These are phyloP conservation scores for Ctenochaetus hawaiiensis DNA, from an alignment of 2,797 vertebrate species.

Conservation along the genomic window DNA sequence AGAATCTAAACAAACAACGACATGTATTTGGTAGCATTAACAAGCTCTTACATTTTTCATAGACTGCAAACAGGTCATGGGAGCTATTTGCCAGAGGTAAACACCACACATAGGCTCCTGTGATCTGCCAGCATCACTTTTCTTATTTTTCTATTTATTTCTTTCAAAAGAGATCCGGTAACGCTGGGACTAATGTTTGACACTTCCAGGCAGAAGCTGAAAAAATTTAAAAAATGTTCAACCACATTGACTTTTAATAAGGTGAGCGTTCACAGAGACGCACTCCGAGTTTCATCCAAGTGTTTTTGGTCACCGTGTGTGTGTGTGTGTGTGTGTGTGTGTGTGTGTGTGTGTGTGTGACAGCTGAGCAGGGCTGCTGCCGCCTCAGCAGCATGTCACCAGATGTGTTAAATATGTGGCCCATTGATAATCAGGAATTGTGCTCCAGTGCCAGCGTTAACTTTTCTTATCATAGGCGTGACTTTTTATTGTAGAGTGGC, in stretches of 20 bases:
- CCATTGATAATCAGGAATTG: conserved; percentile 72
- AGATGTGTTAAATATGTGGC: conserved; percentile 45
- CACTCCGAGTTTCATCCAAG: conserved; percentile 48
- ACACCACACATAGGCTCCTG: conserved; percentile 40
- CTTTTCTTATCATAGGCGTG: conserved; percentile 73
- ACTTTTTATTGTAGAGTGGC: conserved; percentile 51
- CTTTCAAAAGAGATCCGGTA: conserved; percentile 42
- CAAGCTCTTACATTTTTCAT: conserved; percentile 65
- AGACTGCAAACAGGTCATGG: conserved; percentile 55
- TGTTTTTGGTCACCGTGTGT: conserved; percentile 54
- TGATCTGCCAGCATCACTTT: conserved; percentile 54
- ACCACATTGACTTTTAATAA: conserved; percentile 49
- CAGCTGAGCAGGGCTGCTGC: conserved; percentile 48
- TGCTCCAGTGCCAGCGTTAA: conserved; percentile 72
- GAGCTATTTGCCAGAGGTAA: conserved; percentile 62
- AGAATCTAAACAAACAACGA: conserved; percentile 45
- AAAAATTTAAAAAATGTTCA: conserved; percentile 48
- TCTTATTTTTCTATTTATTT: conserved; percentile 38
- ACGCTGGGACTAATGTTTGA: conserved; percentile 48
- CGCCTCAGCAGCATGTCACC: conserved; percentile 59
- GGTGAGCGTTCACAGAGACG: conserved; percentile 24
- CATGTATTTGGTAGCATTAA: conserved; percentile 53
- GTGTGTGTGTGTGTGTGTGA: conserved; percentile 13
- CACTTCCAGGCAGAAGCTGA: conserved; percentile 21
- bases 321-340: too few species aligned